Evolutionary conservation across 1,140 invertebrate genomes (phyloP), one percentile per base, ranked within the genome.

Genomic region (Andrena cerasifolii): DNA sequence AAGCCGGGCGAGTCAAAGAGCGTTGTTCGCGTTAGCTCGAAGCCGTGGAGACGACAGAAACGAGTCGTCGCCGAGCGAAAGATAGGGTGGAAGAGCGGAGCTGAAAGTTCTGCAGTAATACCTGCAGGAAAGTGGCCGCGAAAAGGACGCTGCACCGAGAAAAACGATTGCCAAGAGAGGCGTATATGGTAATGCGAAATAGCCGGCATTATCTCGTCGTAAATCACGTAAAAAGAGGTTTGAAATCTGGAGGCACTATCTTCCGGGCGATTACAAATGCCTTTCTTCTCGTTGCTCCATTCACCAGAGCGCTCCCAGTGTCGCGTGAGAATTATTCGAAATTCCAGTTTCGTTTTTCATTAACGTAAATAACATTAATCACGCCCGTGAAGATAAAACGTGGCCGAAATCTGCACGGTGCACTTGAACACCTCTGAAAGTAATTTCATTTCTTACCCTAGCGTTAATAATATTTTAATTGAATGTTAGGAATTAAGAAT

Each of bases 111-210:
- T 58, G 73, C 73, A 33, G 63, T 56, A 75, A 56, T 75, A 58
- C 53, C 73, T 68, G 63, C 73, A 75, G 73, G 31, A 75, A 75
- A 75, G 51, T 75, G 73, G 53, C 63, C 51, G 53, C 40, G 63
- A 43, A 66, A 54, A 66, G 71, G 71, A 74, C 61, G 47, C 49
- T 47, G 33, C 47, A 10, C 21, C 28, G 45, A n/a, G 71, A 74
- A 67, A 75, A 75, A 68, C 63, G 73, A 68, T 74, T 68, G 73
- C 73, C 73, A 68, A 75, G 63, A 75, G 63, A 68, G 73, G 73
- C 73, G 73, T 67, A 43, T 54, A 75, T 75, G 72, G 62, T 75
- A 75, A 75, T 75, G 73, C 63, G 63, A 75, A 75, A 75, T 75
- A 75, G 63, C 73, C 73, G 53, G 63, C 63, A 75, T 75, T 75